Conservation (phyloP, 2,888 invertebrate genomes). For the Crossocerus cetratus region DNA sequence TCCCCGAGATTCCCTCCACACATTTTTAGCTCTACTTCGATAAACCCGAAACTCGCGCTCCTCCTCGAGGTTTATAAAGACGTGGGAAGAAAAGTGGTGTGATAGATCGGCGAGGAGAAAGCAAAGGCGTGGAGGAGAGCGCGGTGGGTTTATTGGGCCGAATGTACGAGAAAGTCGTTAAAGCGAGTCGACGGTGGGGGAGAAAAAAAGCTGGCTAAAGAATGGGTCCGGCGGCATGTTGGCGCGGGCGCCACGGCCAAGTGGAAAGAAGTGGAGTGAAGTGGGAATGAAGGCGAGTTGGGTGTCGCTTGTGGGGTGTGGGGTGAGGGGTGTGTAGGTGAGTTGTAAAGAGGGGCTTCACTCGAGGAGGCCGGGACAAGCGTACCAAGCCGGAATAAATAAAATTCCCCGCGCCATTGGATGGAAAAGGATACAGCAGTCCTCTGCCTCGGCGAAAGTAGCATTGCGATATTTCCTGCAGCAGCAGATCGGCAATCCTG, state of each 20-base stretch:
- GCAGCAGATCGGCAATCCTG: constrained; percentile 49
- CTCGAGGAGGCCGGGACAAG: constrained; percentile 64
- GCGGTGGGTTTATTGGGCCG: constrained; percentile 55
- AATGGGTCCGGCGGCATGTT: constrained; percentile 59
- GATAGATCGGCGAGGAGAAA: too few species aligned
- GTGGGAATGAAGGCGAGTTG: constrained; percentile 24
- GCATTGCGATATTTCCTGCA: constrained; percentile 35
- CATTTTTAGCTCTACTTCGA: too few species aligned
- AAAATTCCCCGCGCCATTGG: constrained; percentile 61
- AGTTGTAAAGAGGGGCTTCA: constrained; percentile 63
- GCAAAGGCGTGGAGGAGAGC: background rate
- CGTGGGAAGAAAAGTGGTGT: too few species aligned
- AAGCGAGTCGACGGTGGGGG: constrained; percentile 60
- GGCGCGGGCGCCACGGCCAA: constrained; percentile 34
- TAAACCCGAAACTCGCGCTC: too few species aligned
- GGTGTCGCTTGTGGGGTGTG: too few species aligned
- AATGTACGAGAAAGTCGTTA: constrained; percentile 61
- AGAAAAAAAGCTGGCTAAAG: constrained; percentile 56
- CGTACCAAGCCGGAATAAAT: constrained; percentile 69
- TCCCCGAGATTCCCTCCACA: too few species aligned
- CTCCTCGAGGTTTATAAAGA: too few species aligned
- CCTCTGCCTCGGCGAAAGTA: constrained; percentile 32
- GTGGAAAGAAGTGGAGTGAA: constrained; percentile 37
- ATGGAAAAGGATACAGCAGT: constrained; percentile 51
- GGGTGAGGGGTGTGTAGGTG: constrained; percentile 41